Conservation (phyloP, 2,888 invertebrate species). For the Drosophila maculinotata region DNA sequence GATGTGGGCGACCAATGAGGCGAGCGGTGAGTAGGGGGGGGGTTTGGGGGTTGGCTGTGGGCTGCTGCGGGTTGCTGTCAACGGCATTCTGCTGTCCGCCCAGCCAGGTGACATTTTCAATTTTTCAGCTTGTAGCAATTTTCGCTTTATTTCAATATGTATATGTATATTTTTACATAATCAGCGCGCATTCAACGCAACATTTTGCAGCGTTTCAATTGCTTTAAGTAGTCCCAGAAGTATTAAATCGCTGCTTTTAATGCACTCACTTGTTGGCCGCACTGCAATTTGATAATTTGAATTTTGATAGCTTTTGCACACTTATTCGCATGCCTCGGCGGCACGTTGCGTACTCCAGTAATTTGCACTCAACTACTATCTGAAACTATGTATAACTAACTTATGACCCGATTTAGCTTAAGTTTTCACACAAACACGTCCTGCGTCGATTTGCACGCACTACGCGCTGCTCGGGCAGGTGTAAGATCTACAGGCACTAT, state of each 20-base stretch:
- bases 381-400: neutral
- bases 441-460: slow-evolving; percentile 50
- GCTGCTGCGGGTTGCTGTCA: slow-evolving; percentile 1
- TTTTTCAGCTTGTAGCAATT: slow-evolving; percentile 17
- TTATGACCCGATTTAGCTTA: slow-evolving; percentile 7
- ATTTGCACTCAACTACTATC: neutral
- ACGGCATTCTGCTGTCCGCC: slow-evolving; percentile 6
- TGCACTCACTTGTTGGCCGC: slow-evolving; percentile 63
- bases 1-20: slow-evolving; percentile 34
- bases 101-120: slow-evolving; percentile 75
- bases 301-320: slow-evolving; percentile 64
- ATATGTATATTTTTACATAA: slow-evolving; percentile 65
- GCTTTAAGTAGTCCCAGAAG: too few relatives aligned
- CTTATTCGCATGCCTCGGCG: slow-evolving; percentile 72
- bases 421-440: slow-evolving; percentile 28
- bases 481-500: slow-evolving; percentile 47
- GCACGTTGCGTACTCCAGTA: slow-evolving; percentile 42
- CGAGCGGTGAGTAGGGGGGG: slow-evolving; percentile 1
- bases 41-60: slow-evolving; percentile 1
- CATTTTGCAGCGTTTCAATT: slow-evolving; percentile 5
- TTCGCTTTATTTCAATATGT: slow-evolving; percentile 29
- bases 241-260: too few relatives aligned
- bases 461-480: slow-evolving; percentile 60
- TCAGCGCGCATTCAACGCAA: slow-evolving; percentile 58
- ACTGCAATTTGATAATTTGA: slow-evolving; percentile 53